Percentiles rank a stretch among this genome's conserved stretches.
These are phyloP conservation scores for Limulus polyphemus DNA, from an alignment of 2,888 invertebrate species.

Conservation along the genomic window DNA sequence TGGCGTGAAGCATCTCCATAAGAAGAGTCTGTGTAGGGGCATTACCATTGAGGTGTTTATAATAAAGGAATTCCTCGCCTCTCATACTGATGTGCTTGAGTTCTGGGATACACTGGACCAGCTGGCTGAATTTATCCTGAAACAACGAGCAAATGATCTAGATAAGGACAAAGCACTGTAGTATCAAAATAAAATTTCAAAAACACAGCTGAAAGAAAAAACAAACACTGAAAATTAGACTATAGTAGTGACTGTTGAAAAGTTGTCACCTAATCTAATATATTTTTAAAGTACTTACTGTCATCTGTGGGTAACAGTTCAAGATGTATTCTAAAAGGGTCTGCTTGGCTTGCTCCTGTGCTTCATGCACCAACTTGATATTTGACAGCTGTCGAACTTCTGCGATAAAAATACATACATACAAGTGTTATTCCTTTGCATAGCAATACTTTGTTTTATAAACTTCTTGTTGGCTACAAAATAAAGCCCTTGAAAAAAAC, in stretches of 20 bases:
- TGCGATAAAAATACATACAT: conserved; percentile 36
- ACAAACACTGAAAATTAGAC: too few relatives aligned
- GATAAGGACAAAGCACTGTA: too few relatives aligned
- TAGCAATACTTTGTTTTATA: too few relatives aligned
- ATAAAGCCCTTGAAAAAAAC: too few relatives aligned
- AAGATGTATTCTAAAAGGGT: conserved; percentile 87
- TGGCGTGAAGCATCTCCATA: conserved; percentile 97
- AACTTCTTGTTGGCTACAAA: too few relatives aligned
- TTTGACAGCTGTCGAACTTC: conserved; percentile 89
- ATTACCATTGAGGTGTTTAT: conserved; percentile 85
- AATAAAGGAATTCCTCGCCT: conserved; percentile 88
- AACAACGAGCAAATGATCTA: not conserved
- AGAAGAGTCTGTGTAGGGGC: conserved; percentile 94
- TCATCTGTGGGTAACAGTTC: conserved; percentile 80
- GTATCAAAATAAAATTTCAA: too few relatives aligned
- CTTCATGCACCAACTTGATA: conserved; percentile 82
- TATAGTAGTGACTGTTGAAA: too few relatives aligned
- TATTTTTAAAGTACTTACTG: conserved; percentile 44
- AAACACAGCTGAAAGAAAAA: too few relatives aligned
- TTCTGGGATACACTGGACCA: conserved; percentile 82
- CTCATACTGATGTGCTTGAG: conserved; percentile 75
- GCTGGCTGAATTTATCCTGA: conserved; percentile 87
- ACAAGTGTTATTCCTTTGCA: too few relatives aligned
- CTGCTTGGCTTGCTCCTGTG: conserved; percentile 89
- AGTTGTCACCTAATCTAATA: too few relatives aligned